Conservation (phyloP, 2,888 invertebrate species). For the Tetanocera ferruginea region DNA sequence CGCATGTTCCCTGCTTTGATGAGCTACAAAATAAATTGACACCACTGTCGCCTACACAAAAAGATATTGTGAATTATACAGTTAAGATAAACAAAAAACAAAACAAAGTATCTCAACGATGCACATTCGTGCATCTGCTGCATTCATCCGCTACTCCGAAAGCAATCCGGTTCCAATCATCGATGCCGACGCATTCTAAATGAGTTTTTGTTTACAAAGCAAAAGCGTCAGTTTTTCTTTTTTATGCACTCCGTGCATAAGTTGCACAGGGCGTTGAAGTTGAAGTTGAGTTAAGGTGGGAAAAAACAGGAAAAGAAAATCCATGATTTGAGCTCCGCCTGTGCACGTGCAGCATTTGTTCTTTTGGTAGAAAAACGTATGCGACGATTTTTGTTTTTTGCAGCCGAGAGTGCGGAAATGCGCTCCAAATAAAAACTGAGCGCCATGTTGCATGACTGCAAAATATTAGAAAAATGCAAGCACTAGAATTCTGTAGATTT, state of each 20-base stretch:
- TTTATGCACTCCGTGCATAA: not conserved
- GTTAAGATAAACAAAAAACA: slow-evolving; percentile 48
- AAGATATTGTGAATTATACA: not conserved
- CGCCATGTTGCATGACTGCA: not conserved
- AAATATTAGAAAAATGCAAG: not conserved
- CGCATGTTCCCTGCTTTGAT: slow-evolving; percentile 57
- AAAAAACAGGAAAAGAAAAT: slow-evolving; percentile 53
- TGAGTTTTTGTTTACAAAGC: slow-evolving; percentile 39
- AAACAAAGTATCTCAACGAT: not conserved
- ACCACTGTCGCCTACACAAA: slow-evolving; percentile 36
- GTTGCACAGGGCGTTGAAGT: not conserved
- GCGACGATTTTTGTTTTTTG: not conserved
- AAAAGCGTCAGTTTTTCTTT: slow-evolving; percentile 5
- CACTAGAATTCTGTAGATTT: not conserved
- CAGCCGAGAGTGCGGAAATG: not conserved
- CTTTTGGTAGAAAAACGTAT: not conserved
- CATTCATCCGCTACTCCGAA: not conserved
- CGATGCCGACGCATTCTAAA: slow-evolving; percentile 34
- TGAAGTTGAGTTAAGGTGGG: slow-evolving; percentile 5
- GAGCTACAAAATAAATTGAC: slow-evolving; percentile 31
- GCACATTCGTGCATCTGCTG: slow-evolving; percentile 6
- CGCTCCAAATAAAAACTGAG: not conserved
- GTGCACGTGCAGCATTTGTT: slow-evolving; percentile 46
- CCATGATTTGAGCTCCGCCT: slow-evolving; percentile 60
- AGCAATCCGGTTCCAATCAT: not conserved